Evolutionary conservation across 2,888 invertebrate genomes (phyloP).

Genomic region (Plebejus melissa): DNA sequence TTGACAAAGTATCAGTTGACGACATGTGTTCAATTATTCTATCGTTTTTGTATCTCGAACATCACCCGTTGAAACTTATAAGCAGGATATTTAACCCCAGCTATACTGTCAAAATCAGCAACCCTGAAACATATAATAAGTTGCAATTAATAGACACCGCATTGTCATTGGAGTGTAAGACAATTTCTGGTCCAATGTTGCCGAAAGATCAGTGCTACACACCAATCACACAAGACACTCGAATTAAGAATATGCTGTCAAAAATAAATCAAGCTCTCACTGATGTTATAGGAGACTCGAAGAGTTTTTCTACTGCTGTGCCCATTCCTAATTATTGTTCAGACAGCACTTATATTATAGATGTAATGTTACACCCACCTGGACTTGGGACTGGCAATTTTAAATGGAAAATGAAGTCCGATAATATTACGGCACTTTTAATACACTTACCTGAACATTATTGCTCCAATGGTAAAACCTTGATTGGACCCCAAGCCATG

Average conservation of each 20-base stretch:
- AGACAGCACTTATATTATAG: slow-evolving; percentile 79
- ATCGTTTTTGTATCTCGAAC: slow-evolving; percentile 81
- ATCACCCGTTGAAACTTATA: slow-evolving; percentile 80
- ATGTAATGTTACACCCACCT: slow-evolving; percentile 78
- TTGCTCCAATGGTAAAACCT: slow-evolving; percentile 73
- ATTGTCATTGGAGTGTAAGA: slow-evolving; percentile 80
- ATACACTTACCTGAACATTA: slow-evolving; percentile 83
- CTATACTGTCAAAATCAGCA: slow-evolving; percentile 78
- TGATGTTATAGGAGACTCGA: slow-evolving; percentile 61
- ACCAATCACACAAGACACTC: slow-evolving; percentile 73
- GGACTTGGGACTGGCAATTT: slow-evolving; percentile 58
- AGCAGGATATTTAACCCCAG: slow-evolving; percentile 79
- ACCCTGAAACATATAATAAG: slow-evolving; percentile 65
- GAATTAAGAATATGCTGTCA: slow-evolving; percentile 71
- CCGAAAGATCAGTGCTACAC: slow-evolving; percentile 74
- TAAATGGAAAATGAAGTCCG: slow-evolving; percentile 65
- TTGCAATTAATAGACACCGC: slow-evolving; percentile 82
- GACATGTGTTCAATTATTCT: slow-evolving; percentile 81
- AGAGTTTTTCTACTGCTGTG: slow-evolving; percentile 71
- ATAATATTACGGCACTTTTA: slow-evolving; percentile 75
- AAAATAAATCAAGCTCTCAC: slow-evolving; percentile 65
- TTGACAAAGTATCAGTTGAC: slow-evolving; percentile 76
- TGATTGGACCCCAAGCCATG: slow-evolving; percentile 82
- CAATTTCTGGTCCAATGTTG: slow-evolving; percentile 78
- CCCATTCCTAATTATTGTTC: slow-evolving; percentile 76